A percentile compares a stretch with the other conserved stretches of the same genome.
Evolutionary conservation across 1,140 invertebrate species (phyloP).

Genomic region (Drosophila pseudoananassae): DNA sequence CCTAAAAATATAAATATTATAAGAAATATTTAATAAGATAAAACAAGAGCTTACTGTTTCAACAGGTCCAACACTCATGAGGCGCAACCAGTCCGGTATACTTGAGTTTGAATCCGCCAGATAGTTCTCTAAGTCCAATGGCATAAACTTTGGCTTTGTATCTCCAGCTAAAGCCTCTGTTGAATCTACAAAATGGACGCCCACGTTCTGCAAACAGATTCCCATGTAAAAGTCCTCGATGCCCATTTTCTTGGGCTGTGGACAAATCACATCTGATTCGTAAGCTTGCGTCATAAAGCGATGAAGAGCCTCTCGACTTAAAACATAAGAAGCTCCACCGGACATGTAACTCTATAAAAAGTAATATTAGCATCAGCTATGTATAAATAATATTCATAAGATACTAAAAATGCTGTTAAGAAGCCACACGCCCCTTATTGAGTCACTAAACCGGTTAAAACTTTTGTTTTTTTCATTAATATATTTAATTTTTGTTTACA

Average conservation of each 20-base stretch:
- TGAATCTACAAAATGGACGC: constrained; percentile 86
- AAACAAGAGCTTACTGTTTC: constrained; percentile 34
- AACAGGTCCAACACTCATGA: constrained; percentile 47
- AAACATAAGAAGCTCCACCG: constrained; percentile 95
- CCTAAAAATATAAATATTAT: constrained; percentile 22
- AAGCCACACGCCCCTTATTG: constrained; percentile 7
- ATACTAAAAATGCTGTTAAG: not conserved
- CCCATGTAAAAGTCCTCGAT: constrained; percentile 98
- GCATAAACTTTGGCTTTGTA: constrained; percentile 52
- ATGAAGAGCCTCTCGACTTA: constrained; percentile 91
- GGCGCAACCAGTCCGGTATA: constrained; percentile 55
- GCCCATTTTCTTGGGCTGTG: constrained; percentile 87
- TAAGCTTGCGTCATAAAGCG: constrained; percentile 90
- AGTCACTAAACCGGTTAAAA: constrained; percentile 20
- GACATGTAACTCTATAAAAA: constrained; percentile 94
- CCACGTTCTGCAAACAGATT: constrained; percentile 94
- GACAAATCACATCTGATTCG: constrained; percentile 88
- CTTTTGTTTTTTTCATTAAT: too few relatives aligned
- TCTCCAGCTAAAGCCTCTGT: constrained; percentile 37
- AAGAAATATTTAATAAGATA: not conserved
- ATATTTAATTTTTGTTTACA: too few relatives aligned
- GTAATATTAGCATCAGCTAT: not conserved
- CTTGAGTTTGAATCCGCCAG: constrained; percentile 33
- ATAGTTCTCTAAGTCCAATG: constrained; percentile 86
- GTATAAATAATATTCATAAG: not conserved